Base-by-base conservation (phyloP, 2,888 invertebrate species). In the Coelogynopora nodosa region DNA sequence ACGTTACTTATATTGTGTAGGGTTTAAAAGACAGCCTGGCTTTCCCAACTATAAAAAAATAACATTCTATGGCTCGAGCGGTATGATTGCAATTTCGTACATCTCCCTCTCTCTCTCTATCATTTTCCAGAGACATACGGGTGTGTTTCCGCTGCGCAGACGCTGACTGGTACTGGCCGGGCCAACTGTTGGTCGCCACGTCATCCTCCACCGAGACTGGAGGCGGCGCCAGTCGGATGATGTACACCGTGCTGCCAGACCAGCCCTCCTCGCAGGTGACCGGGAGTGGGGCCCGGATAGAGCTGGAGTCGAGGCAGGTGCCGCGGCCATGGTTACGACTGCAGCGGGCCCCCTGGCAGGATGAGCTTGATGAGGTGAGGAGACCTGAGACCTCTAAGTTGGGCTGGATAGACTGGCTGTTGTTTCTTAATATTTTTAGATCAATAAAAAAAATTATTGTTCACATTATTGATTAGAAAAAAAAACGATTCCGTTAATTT, bases 321-420 rank as follows among this genome's bases (percentile, higher is more conserved):
- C 74, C 96, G 90, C 94, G 98, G 67, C 96, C 97, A 0, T 96
- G 97, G 91, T 93, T 98, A 87, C 94, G 98, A 29, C 93, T 98
- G 30, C 93, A 97, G 89, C 94, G 95, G 90, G 97, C 97, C 23
- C 98, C 98, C 0, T 98, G 98, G 98, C 96, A 95, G 93, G 98
- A 98, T 90, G 98, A 98, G 92, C 92, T 98, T 87, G 96, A 91
- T 84, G 91, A 91, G 85, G 85, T 85, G 67, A 67, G 30, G 67
- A 26, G 18, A 5, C 5, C 5, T n/a, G n/a, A n/a, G n/a, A n/a
- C n/a, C n/a, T n/a, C n/a, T n/a, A n/a, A n/a, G n/a, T n/a, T n/a
- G n/a, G n/a, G n/a, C n/a, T n/a, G n/a, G n/a, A n/a, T n/a, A n/a
- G n/a, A n/a, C n/a, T n/a, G n/a, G n/a, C n/a, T n/a, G n/a, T n/a